These are phyloP conservation scores for Gymnoscopelus braueri DNA, from an alignment of 2,797 vertebrate species.

Conservation along the genomic window DNA sequence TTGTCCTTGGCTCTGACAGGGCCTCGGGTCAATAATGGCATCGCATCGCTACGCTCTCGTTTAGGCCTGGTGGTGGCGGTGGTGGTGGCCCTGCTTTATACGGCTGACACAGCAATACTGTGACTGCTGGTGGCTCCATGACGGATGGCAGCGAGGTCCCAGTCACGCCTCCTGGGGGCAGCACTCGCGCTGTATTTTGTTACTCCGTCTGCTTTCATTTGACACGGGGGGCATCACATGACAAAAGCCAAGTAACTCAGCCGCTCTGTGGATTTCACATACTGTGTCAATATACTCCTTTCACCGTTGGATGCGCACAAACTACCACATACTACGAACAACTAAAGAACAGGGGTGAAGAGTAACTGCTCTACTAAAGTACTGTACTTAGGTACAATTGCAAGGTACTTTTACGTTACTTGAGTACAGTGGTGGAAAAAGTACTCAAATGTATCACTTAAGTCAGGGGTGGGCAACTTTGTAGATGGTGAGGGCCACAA, in stretches of 20 bases:
- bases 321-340: no score
- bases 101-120: constrained; percentile 74
- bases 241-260: constrained; percentile 31
- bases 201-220: constrained; percentile 48
- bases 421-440: no score
- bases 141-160: constrained; percentile 65
- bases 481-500: no score
- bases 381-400: no score
- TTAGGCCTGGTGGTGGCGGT: constrained; percentile 33
- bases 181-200: constrained; percentile 42
- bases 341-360: no score
- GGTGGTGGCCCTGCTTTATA: constrained; percentile 56
- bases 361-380: no score
- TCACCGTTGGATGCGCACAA: neutral
- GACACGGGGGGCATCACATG: constrained; percentile 35
- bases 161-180: constrained; percentile 38
- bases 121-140: constrained; percentile 57
- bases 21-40: constrained; percentile 79
- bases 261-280: constrained; percentile 6
- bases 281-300: constrained; percentile 1
- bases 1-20: constrained; percentile 79
- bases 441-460: no score
- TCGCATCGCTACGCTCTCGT: constrained; percentile 64
- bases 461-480: no score
- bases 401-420: no score